Conservation (phyloP, 2,113 vertebrate genomes). For the Saccopteryx bilineata region DNA sequence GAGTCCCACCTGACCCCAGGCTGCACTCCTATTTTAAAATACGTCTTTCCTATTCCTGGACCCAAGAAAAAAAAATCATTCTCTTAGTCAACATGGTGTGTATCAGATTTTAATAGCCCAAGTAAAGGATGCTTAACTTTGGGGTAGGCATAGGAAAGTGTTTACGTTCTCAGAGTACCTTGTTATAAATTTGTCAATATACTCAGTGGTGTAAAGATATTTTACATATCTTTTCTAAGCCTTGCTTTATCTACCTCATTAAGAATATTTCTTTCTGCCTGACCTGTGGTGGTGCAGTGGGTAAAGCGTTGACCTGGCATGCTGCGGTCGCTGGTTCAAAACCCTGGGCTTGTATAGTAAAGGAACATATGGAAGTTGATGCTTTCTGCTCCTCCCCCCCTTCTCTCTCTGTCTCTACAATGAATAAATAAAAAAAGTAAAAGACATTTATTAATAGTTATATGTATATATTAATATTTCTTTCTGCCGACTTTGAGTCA, state of each 20-base stretch:
- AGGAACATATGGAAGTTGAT: no score
- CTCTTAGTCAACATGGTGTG: not conserved
- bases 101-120: constrained; percentile 38
- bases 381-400: no score
- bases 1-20: not conserved
- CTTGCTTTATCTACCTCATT: not conserved
- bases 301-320: no score
- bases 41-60: not conserved
- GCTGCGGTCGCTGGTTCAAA: no score
- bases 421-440: no score
- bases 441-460: no score
- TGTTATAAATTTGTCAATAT: not conserved
- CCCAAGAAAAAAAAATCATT: not conserved
- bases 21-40: constrained; percentile 16
- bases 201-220: not conserved
- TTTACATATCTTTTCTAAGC: constrained; percentile 43
- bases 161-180: constrained; percentile 45
- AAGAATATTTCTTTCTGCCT: not conserved
- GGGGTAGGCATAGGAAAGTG: not conserved
- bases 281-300: no score
- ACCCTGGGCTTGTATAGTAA: no score
- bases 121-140: constrained; percentile 22
- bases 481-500: not conserved
- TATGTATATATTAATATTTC: not conserved
- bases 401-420: no score